phyloP scores from a whole-genome alignment of 2,888 invertebrate species.

The Drosophila putrida region DNA sequence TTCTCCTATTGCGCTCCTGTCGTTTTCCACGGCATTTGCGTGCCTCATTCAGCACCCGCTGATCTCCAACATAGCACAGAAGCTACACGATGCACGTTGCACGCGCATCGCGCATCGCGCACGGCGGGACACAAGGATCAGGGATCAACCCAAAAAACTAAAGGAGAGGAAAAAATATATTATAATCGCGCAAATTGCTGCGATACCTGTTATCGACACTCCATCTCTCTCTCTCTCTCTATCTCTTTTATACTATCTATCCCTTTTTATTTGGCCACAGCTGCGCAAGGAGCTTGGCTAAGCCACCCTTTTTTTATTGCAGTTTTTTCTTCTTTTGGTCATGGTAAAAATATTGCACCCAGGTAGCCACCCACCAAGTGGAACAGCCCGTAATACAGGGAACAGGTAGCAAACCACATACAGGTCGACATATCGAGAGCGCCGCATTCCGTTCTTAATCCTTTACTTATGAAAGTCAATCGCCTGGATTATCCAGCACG shows the following conservation, averaged over 20 bases:
- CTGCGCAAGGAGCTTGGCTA: constrained; percentile 23
- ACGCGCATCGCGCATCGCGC: constrained; percentile 41
- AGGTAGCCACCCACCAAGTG: constrained; percentile 33
- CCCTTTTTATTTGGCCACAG: constrained; percentile 5
- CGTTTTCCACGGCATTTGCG: constrained; percentile 64
- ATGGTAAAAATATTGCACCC: constrained; percentile 25
- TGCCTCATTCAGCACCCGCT: constrained; percentile 63
- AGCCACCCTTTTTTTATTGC: constrained; percentile 59
- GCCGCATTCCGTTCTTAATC: constrained; percentile 47
- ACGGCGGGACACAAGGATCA: constrained; percentile 26
- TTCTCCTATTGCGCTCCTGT: constrained; percentile 44
- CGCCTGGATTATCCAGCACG: constrained; percentile 76
- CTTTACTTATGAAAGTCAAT: constrained; percentile 82
- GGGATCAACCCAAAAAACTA: constrained; percentile 1
- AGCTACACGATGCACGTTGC: constrained; percentile 54
- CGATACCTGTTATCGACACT: constrained; percentile 30
- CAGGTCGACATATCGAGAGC: constrained; percentile 20
- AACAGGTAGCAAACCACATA: constrained; percentile 49
- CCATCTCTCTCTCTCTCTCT: not conserved
- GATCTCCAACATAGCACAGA: constrained; percentile 59
- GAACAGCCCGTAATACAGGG: not conserved
- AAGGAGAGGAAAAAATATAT: not conserved
- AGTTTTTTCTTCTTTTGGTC: constrained; percentile 34
- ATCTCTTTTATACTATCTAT: not conserved
- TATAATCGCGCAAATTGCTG: not conserved